Base-by-base conservation (phyloP, 1,140 invertebrate genomes). In the Lasioglossum baleicum region DNA sequence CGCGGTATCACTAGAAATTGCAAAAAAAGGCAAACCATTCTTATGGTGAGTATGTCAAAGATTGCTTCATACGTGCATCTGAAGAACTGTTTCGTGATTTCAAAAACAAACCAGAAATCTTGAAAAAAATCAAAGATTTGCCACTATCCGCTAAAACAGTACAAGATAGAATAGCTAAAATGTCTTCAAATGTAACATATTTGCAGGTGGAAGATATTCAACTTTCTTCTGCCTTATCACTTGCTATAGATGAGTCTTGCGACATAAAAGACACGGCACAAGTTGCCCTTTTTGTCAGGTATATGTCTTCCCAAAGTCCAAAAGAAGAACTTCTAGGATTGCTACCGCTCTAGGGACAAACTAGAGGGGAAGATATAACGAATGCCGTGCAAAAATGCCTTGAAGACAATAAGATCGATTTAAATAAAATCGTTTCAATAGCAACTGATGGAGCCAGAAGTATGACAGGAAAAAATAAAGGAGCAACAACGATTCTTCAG, bases 1-100 rank as follows among this genome's bases (percentile, higher is more conserved):
- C 64, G 83, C 63, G 31, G 64, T 90, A 53, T 61, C 42, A 22
- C 83, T 68, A 84, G 81, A 86, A 67, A 88, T 89, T 86, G 80
- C 86, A 67, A 88, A 86, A 22, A 87, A 67, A 87, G 85, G 86
- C 7, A 90, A 90, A 89, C 89, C 84, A 82, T 89, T 73, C 81
- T 89, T 85, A 88, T 69, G 88, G 87, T 60, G 83, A 90, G 74
- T 88, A 88, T 74, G 75, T 90, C n/a, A 91, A 89, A 89, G 74
- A 83, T 81, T 85, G 80, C 65, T 88, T 88, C 61, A 88, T 88
- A 83, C 42, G 58, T 82, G 80, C 83, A 82, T 86, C 81, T 48
- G 84, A 88, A 88, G 87, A 88, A 61, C 83, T 90, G 40, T 88
- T 89, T 88, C 80, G 86, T 40, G 87, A 88, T 86, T 90, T 88